Evolutionary conservation across 2,113 vertebrate species (phyloP).

Genomic region (Corydoras maculifer): DNA sequence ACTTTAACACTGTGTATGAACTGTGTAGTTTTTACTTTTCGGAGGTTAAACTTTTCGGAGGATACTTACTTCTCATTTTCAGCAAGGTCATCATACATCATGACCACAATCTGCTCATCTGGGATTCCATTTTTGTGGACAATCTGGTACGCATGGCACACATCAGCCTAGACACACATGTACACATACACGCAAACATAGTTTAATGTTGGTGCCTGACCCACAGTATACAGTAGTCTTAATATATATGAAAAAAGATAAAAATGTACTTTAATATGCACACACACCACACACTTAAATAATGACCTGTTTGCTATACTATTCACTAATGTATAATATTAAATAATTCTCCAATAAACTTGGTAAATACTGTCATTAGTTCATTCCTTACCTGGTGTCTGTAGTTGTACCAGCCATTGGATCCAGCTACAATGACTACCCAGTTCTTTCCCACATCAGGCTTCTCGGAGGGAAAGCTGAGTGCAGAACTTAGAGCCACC

Average conservation of each 20-base stretch:
- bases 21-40: too few species aligned
- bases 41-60: not conserved
- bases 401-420: constrained; percentile 92
- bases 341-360: too few species aligned
- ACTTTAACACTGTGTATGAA: too few species aligned
- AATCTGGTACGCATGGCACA: constrained; percentile 94
- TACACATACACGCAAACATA: too few species aligned
- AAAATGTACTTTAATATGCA: too few species aligned
- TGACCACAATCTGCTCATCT: constrained; percentile 92
- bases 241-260: too few species aligned
- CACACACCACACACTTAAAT: too few species aligned
- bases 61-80: constrained; percentile 74
- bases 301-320: too few species aligned
- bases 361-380: not conserved
- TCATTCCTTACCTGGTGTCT: constrained; percentile 81
- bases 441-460: constrained; percentile 79
- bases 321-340: too few species aligned
- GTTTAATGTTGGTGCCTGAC: too few species aligned
- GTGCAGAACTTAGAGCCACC: constrained; percentile 41
- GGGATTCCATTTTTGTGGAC: constrained; percentile 88
- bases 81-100: constrained; percentile 98
- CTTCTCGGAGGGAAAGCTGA: constrained; percentile 54
- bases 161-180: constrained; percentile 73
- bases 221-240: too few species aligned
- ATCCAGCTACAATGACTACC: constrained; percentile 93